Base-by-base conservation (phyloP, 1,140 invertebrate species). In the Drosophila grimshawi region DNA sequence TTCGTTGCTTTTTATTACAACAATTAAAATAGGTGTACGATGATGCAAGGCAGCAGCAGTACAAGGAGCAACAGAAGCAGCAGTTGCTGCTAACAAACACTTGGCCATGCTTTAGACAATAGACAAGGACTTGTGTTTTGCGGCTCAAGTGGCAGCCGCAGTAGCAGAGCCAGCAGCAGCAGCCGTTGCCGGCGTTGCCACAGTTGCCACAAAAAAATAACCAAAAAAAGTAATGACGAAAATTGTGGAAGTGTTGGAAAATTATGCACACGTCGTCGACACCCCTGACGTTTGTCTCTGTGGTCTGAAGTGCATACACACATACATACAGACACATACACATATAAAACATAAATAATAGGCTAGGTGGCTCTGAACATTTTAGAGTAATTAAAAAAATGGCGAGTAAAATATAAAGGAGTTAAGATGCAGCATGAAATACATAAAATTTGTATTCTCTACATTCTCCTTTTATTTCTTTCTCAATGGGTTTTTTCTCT, bases 321-420 rank as follows among this genome's bases (percentile, higher is more conserved):
- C 69, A n/a, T n/a, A 72, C 37, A 68, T 49, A 29, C 49, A 74
- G 0, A 33, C 48, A 62, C 37, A 19, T 30, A 32, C 46, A 52
- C 19, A 66, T 35, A 51, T 27, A 41, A 19, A 81, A 89, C 71
- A 86, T 89, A 89, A 72, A 76, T 65, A 76, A 73, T 71, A 76
- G 67, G 55, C 59, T 69, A 86, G 82, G 80, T 83, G 83, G 73
- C 80, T 43, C 83, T 78, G 74, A 81, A 85, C 85, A 89, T 89
- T 89, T 89, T 89, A 89, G 85, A 89, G 85, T 89, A 89, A 89
- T 89, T 89, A 89, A 81, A 89, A 89, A 86, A 89, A 89, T 80
- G 66, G 72, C 69, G 79, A 51, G 63, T 56, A 52, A 55, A 63
- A 81, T 59, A 71, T 69, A 64, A 79, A 82, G 76, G 80, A 83